Base-by-base conservation (phyloP, 2,888 invertebrate genomes). In the Unio delphinus region DNA sequence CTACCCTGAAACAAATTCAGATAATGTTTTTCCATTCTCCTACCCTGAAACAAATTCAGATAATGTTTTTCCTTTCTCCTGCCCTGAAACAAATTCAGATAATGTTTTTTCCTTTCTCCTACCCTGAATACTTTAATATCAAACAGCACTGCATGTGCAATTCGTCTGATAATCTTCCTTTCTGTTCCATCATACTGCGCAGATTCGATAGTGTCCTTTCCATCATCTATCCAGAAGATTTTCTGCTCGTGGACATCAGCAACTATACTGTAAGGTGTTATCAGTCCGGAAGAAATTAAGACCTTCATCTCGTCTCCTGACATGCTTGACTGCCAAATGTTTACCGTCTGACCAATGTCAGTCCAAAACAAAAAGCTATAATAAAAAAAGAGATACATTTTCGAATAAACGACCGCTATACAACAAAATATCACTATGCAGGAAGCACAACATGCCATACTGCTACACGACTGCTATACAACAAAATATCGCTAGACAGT, bases 281-380 rank as follows among this genome's bases (percentile, higher is more conserved):
- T 23, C 6, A 68, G 28, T 26, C 64, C 60, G 17, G 28, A 54
- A 8, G 26, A 59, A 30, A 68, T 55, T 7, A 68, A 28, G 17
- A 55, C 15, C n/a, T 30, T 11, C 64, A 55, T 59, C 28, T 64
- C n/a, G 18, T n/a, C 28, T n/a, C 68, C 68, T 1, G 11, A 20
- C 45, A 68, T 23, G 11, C n/a, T 54, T 11, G 68, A 34, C 30
- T 63, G n/a, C 28, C 64, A 63, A 55, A 68, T 68, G 7, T 23
- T 60, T 20, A 28, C n/a, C 7, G 26, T 57, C 1, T 6, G 20
- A 6, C 64, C 64, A 20, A 57, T 30, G 5, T 68, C 64, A n/a
- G 59, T 64, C 68, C 68, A 68, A n/a, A 68, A 68, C 18, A 68
- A 17, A 28, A 28, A 64, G 0, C 68, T 68, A 23, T n/a, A 56